Percentiles rank a stretch among this genome's conserved stretches.
Evolutionary conservation across 2,888 invertebrate genomes (phyloP).

Genomic region (Sclerodermus sp.): DNA sequence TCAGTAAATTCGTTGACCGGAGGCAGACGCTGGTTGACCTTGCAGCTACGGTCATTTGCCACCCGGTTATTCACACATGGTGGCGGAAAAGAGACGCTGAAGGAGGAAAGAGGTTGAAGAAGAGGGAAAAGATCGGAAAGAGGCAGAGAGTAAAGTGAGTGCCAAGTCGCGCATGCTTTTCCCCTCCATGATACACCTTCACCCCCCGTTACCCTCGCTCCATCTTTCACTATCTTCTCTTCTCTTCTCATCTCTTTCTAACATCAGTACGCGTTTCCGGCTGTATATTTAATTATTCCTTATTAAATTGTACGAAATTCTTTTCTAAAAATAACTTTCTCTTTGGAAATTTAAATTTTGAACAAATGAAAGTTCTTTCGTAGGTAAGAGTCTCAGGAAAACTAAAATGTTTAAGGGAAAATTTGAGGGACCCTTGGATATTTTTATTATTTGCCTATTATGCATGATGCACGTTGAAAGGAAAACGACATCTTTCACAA

Average conservation of each 20-base stretch:
- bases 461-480: too few relatives aligned
- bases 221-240: conserved; percentile 32
- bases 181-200: conserved; percentile 10
- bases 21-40: conserved; percentile 44
- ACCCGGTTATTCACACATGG: conserved; percentile 29
- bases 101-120: conserved; percentile 9
- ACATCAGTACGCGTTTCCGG: too few relatives aligned
- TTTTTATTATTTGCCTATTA: too few relatives aligned
- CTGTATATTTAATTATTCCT: too few relatives aligned
- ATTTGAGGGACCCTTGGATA: too few relatives aligned
- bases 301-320: too few relatives aligned
- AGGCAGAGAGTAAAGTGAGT: conserved; percentile 19
- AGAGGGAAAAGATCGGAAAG: conserved; percentile 19
- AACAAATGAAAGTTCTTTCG: too few relatives aligned
- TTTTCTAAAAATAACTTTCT: too few relatives aligned
- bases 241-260: not conserved
- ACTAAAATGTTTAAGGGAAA: too few relatives aligned
- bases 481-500: too few relatives aligned
- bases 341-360: too few relatives aligned
- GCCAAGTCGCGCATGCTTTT: conserved; percentile 22
- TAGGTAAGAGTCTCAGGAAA: too few relatives aligned
- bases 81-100: not conserved
- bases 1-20: conserved; percentile 25
- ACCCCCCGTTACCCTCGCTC: conserved; percentile 1
- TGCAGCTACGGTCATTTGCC: conserved; percentile 34